Base-by-base conservation (phyloP, 1,140 invertebrate species). In the Drosophila rhopaloa region DNA sequence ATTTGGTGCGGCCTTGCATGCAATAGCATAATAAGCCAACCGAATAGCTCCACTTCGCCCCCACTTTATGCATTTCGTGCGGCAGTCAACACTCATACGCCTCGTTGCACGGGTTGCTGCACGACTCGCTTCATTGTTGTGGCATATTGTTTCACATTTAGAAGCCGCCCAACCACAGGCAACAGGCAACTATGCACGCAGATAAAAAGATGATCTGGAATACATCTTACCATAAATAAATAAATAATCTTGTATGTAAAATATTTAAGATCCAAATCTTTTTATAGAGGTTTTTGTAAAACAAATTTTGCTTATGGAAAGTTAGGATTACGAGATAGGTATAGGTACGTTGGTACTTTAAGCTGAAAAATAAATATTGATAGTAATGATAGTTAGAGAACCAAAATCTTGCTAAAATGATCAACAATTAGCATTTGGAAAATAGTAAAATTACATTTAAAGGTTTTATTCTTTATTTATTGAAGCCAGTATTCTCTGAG, bases 111-210 rank as follows among this genome's bases (percentile, higher is more conserved):
- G 76, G 76, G 13, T 82, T 70, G 79, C 83, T 77, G 83, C 82
- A 88, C 83, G 84, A 84, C 57, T 88, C 65, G 80, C 53, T 68
- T 71, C 76, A 88, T 86, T 86, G 83, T 83, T 86, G 78, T 82
- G 83, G 62, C 83, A 88, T 82, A 80, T 83, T 88, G 83, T 89
- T 83, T 82, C 83, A 74, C 71, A 89, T 89, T 71, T 58, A 74
- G 53, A 65, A 62, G 35, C 65, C 65, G 50, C 47, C 51, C 44
- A 19, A 44, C 53, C 55, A 48, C 63, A 71, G 63, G 35, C 63
- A 70, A 67, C 81, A 77, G 47, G 53, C 51, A 46, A 11, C 46
- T 3, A 19, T 48, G 38, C 43, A 58, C 55, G 40, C 38, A 5
- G 4, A 59, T 10, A 24, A 41, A 61, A 58, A 8, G 7, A 29